phyloP scores from a whole-genome alignment of 2,797 vertebrate species.

The Muraenolepis orangiensis region DNA sequence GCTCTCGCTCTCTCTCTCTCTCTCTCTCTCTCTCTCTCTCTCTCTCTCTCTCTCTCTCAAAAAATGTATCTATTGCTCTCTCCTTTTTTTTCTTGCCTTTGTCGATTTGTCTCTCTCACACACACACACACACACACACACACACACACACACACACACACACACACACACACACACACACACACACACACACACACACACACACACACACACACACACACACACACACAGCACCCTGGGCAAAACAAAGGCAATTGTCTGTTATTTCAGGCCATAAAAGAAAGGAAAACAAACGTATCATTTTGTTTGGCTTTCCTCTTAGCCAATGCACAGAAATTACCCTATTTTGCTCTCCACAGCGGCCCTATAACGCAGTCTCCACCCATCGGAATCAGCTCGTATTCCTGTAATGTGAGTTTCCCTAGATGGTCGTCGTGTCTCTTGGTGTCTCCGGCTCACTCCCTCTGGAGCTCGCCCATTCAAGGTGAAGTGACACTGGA shows the following conservation, averaged over 20 bases:
- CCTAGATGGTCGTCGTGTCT: not conserved
- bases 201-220: not conserved
- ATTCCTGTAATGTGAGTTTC: not conserved
- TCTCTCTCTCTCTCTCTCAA: not conserved
- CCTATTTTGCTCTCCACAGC: constrained; percentile 4
- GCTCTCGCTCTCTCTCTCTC: too few relatives aligned
- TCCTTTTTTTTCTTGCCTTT: not conserved
- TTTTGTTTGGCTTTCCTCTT: constrained; percentile 25
- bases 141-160: constrained; percentile 3
- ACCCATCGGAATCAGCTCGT: not conserved
- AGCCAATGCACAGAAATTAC: constrained; percentile 12
- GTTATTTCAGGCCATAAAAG: constrained; percentile 25
- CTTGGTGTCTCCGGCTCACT: not conserved
- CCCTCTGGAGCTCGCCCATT: not conserved
- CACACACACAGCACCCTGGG: constrained; percentile 3
- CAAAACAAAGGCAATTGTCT: constrained; percentile 23
- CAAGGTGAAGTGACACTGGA: not conserved
- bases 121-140: not conserved
- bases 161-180: constrained; percentile 17
- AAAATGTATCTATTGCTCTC: not conserved
- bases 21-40: too few relatives aligned
- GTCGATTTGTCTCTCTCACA: not conserved
- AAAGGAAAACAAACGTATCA: constrained; percentile 19
- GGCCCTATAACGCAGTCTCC: not conserved
- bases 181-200: constrained; percentile 2